Base-by-base conservation (phyloP, 2,113 vertebrate genomes). In the Thunnus thynnus region DNA sequence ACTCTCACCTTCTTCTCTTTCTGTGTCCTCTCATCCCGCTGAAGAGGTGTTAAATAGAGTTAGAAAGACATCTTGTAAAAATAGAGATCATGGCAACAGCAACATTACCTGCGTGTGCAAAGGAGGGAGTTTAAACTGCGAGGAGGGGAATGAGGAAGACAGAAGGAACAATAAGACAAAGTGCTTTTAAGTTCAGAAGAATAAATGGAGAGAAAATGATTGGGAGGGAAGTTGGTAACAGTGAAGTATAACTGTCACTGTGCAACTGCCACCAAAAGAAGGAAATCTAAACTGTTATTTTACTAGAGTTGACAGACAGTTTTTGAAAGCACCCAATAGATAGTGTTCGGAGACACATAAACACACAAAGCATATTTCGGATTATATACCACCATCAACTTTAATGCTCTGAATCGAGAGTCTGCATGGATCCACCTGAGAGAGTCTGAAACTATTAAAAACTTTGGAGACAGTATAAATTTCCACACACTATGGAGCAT, bases 211-310 rank as follows among this genome's bases (percentile, higher is more conserved):
- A n/a, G 50, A 84, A 87, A 85, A 86, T 80, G 36, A 85, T 72
- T 66, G 66, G 67, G 70, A 84, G 48, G 50, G 67, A 80, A 71
- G 80, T 80, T 82, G 80, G 81, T 65, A 63, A 76, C 72, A 81
- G 90, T 84, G 76, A 88, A 88, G 74, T 60, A 79, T 13, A 60
- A 72, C 52, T 48, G 22, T 30, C 50, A 65, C 57, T 55, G 57
- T 58, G 73, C 55, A 30, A 71, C 68, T 70, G 61, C 68, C 71
- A 66, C 41, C 18, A 27, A 55, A 64, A 80, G 74, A 65, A 66
- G 13, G 16, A 32, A 61, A 44, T 78, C 55, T 67, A 57, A 82
- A 71, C 63, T 22, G 63, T 54, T 86, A 48, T 77, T 80, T 74
- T 63, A 30, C 50, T 41, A 56, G 55, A 72, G 72, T 54, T 52